Base-by-base conservation (phyloP, 2,113 vertebrate genomes). In the Rallus limicola region DNA sequence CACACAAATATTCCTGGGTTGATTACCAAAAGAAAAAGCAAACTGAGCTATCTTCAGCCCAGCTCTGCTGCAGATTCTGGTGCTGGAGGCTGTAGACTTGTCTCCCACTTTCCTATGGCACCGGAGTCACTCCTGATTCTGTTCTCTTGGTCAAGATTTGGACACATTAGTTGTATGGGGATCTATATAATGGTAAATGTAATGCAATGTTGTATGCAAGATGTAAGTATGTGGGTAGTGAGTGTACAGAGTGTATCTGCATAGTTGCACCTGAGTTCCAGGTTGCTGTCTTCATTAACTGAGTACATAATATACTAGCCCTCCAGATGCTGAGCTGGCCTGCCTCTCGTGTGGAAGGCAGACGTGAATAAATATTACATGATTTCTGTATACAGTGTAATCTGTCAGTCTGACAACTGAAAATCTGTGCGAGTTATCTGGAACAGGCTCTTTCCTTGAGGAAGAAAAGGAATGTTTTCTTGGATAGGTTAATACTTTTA, bases 161-260 rank as follows among this genome's bases (percentile, higher is more conserved):
- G 21, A 46, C 13, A 18, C 2, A 5, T 58, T 40, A 33, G 8
- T 16, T 1, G 0, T 15, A 34, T 24, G 23, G 38, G 10, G 10
- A 33, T 84, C 16, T 52, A 6, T 7, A 26, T 7, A 16, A 44
- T 8, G 25, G 25, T 24, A 59, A 84, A 36, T 33, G 44, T 11
- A 28, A 46, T 6, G 9, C 42, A 77, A 14, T 26, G 34, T n/a
- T 40, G 5, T 4, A 3, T 63, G 16, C 26, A 58, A 36, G 7
- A 15, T 53, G 19, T 76, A 34, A 65, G 24, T 21, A 14, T 16
- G 15, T 0, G 1, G 5, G 6, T 26, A 85, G 38, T 7, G 6
- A 48, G 13, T 86, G 6, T 11, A 52, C 16, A 38, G 48, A 20
- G 31, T 74, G 23, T 42, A 52, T 50, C 46, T 67, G 1, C 3